Conservation (phyloP, 1,140 invertebrate species). For the Orchesella cincta region DNA sequence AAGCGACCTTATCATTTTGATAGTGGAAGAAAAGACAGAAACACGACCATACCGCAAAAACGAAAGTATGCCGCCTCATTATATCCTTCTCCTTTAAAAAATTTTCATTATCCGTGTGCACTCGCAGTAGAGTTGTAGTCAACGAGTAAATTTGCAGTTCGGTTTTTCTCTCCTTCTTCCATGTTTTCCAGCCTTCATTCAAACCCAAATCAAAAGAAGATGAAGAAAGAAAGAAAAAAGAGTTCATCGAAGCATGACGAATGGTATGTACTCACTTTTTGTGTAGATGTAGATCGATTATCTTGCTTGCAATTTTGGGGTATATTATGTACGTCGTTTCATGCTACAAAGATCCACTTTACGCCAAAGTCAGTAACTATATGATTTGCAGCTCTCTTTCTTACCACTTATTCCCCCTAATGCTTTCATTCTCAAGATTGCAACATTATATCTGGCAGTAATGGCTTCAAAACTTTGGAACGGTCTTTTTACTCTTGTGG, state of each 20-base stretch:
- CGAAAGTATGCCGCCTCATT: background rate
- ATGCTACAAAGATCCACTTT: too few species aligned
- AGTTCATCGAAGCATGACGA: conserved; percentile 5
- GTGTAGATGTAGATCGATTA: conserved; percentile 1
- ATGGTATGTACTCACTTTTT: conserved; percentile 12
- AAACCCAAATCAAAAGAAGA: background rate
- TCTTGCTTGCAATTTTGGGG: background rate
- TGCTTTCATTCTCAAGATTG: too few species aligned
- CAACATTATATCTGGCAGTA: too few species aligned
- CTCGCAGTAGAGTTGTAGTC: background rate
- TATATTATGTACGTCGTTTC: too few species aligned
- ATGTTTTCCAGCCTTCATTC: background rate
- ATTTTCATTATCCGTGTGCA: background rate
- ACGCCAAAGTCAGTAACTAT: too few species aligned
- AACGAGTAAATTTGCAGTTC: background rate
- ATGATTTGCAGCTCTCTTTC: too few species aligned
- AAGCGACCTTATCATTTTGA: background rate
- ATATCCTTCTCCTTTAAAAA: background rate
- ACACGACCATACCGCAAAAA: background rate
- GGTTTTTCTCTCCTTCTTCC: background rate
- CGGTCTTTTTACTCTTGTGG: too few species aligned
- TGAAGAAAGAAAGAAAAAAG: background rate
- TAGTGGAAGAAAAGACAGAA: background rate
- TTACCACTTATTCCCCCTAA: too few species aligned
- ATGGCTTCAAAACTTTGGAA: too few species aligned